Base-by-base conservation (phyloP, 2,888 invertebrate genomes). In the Rhagium mordax region DNA sequence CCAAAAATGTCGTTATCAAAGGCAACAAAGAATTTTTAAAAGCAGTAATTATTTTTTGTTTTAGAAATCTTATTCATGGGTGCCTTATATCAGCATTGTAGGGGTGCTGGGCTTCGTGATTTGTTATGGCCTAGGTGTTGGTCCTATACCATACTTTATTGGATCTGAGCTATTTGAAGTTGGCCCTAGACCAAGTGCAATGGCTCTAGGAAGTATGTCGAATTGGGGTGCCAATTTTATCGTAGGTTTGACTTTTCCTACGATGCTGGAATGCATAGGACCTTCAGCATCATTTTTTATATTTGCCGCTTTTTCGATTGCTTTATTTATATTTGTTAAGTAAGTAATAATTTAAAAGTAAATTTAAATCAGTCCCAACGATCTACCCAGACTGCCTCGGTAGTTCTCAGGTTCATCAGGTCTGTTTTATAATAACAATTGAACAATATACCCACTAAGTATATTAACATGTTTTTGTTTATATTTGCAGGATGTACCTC, bases 211-310 rank as follows among this genome's bases (percentile, higher is more conserved):
- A 51, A 95, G 95, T 74, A 91, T 96, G 81, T 91, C 93, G 74
- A 97, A 96, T 86, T 98, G 97, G 97, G 91, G 91, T 0, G 95
- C 95, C 55, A 97, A 97, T 89, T 95, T 97, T 86, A 84, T 95
- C 5, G 93, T 98, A 74, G 96, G 94, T 33, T 92, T 96, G 90
- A 89, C 91, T 18, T 96, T 96, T 88, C 93, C 93, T 7, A 86
- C 89, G 10, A 84, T 96, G 84, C 89, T 93, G 76, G 87, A 86
- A 15, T 81, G 87, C 29, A 90, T 95, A 77, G 94, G 94, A 0
- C 89, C 94, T 1, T 93, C 91, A 81, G 93, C 91, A 81, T 93
- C 93, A 6, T 96, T 96, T 86, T 87, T 95, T n/a, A 89, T 95
- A 66, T 96, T 96, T 88, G 91, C 93, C 0, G 86, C 83, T 0